Conservation (phyloP, 2,797 vertebrate species). For the Thaleichthys pacificus region DNA sequence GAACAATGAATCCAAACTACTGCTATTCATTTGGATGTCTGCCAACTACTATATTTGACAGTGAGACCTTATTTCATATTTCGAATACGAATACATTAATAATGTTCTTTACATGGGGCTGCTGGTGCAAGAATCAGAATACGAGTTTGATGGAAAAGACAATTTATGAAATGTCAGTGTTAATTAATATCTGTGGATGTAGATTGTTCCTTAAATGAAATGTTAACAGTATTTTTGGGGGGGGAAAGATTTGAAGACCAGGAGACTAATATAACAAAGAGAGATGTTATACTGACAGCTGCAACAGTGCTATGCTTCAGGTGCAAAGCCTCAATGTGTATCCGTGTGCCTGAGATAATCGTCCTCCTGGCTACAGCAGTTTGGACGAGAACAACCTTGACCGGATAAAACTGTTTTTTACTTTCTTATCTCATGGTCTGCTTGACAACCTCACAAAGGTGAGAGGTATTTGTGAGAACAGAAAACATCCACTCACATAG, state of each 20-base stretch:
- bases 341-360: conserved; percentile 68
- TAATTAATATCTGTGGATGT: too few species aligned
- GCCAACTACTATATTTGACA: conserved; percentile 79
- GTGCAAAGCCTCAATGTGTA: conserved; percentile 39
- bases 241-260: conserved; percentile 11
- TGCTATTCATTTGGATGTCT: conserved; percentile 76
- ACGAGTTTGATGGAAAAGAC: conserved; percentile 23
- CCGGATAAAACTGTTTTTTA: conserved; percentile 84
- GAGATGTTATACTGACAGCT: background rate
- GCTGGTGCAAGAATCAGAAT: conserved; percentile 28
- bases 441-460: conserved; percentile 72
- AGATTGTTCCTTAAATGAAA: too few species aligned
- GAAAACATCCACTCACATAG: conserved; percentile 2
- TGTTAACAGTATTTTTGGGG: too few species aligned
- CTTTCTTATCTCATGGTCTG: conserved; percentile 79
- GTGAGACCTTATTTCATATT: conserved; percentile 68
- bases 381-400: conserved; percentile 88
- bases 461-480: conserved; percentile 77
- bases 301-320: conserved; percentile 51
- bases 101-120: conserved; percentile 24
- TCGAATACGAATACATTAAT: conserved; percentile 58
- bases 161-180: conserved; percentile 25
- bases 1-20: conserved; percentile 72
- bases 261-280: too few species aligned
- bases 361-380: conserved; percentile 52